Conservation (phyloP, 1,140 invertebrate species). For the Liolophura sinensis region DNA sequence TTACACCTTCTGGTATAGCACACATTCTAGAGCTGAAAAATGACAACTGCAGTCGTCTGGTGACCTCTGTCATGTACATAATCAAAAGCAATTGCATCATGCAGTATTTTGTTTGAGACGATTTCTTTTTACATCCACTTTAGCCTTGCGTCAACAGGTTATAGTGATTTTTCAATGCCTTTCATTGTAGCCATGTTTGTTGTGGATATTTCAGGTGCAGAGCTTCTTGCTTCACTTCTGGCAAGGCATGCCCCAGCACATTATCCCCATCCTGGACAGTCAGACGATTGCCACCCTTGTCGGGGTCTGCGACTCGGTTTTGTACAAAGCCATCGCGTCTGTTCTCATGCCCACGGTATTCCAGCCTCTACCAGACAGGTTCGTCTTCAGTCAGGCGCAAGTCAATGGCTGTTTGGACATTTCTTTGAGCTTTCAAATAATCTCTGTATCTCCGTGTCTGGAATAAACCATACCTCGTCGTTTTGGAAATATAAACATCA, state of each 20-base stretch:
- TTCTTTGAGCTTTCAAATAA: neutral
- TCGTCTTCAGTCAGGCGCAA: neutral
- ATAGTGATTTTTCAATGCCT: neutral
- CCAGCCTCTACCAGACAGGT: slow-evolving; percentile 57
- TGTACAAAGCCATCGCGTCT: slow-evolving; percentile 63
- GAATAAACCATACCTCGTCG: no score
- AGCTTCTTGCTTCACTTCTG: slow-evolving; percentile 64
- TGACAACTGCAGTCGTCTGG: no score
- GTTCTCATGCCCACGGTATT: slow-evolving; percentile 63
- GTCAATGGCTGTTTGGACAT: neutral
- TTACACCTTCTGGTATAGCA: no score
- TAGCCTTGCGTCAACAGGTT: no score
- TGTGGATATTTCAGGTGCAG: slow-evolving; percentile 57
- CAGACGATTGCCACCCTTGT: slow-evolving; percentile 61
- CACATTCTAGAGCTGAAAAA: no score
- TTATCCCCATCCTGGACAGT: slow-evolving; percentile 58
- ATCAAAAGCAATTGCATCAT: no score
- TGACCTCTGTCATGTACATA: no score
- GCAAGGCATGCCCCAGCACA: slow-evolving; percentile 64
- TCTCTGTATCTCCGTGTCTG: slow-evolving; percentile 7
- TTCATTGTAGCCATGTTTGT: neutral
- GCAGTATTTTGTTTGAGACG: no score
- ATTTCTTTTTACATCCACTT: no score
- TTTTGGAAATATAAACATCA: no score
- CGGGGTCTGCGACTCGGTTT: slow-evolving; percentile 63